These are phyloP conservation scores for Euwallacea similis DNA, from an alignment of 1,140 invertebrate genomes.

Conservation along the genomic window DNA sequence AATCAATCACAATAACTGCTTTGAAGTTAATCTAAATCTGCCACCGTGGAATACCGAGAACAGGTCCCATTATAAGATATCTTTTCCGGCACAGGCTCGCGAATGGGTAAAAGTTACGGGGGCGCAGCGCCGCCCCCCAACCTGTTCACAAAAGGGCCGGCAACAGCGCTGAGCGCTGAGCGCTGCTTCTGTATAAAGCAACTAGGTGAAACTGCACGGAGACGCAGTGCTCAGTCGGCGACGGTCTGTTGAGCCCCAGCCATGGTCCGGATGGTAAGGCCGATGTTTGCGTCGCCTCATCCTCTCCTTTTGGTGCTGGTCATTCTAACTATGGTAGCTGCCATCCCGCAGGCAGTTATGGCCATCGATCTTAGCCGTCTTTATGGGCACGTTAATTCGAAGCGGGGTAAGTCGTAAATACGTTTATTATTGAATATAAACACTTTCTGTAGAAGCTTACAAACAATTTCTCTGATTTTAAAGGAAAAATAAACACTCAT, in stretches of 20 bases:
- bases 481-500: no score
- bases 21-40: neutral
- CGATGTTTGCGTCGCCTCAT: conserved; percentile 51
- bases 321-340: conserved; percentile 57
- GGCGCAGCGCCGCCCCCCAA: conserved; percentile 29
- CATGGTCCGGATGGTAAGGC: conserved; percentile 52
- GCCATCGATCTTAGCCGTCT: conserved; percentile 69
- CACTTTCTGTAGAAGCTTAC: no score
- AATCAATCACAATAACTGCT: neutral
- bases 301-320: conserved; percentile 54
- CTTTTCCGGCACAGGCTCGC: conserved; percentile 8
- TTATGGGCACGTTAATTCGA: conserved; percentile 66
- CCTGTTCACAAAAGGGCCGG: conserved; percentile 17
- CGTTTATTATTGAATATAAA: no score
- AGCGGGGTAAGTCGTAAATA: conserved; percentile 61
- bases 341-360: conserved; percentile 59
- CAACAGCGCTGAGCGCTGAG: conserved; percentile 20
- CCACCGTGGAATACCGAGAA: neutral
- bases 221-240: conserved; percentile 39
- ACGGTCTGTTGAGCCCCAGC: conserved; percentile 44
- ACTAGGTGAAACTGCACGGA: conserved; percentile 32
- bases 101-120: conserved; percentile 22
- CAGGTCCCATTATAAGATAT: neutral
- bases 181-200: conserved; percentile 29
- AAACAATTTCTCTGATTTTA: no score